Conservation (phyloP, 1,140 invertebrate genomes). For the Belonocnema kinseyi region DNA sequence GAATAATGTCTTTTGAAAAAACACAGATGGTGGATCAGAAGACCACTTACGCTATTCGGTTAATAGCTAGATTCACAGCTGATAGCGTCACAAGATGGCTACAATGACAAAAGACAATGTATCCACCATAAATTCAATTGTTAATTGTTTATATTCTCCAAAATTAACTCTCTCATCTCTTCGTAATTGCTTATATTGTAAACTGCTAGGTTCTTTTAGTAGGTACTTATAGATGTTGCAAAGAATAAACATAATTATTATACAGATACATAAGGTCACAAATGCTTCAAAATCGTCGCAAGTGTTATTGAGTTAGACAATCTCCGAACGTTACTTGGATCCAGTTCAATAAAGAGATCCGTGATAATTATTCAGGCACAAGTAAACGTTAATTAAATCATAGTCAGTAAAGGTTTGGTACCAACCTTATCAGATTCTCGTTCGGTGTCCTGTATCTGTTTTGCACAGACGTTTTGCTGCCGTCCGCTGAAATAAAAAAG, state of each 20-base stretch:
- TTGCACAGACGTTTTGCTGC: slow-evolving; percentile 77
- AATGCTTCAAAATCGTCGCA: slow-evolving; percentile 45
- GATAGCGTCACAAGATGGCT: slow-evolving; percentile 93
- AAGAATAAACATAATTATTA: slow-evolving; percentile 20
- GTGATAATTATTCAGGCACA: background rate
- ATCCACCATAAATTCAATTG: slow-evolving; percentile 66
- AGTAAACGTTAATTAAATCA: background rate
- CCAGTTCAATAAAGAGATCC: background rate
- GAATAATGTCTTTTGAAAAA: slow-evolving; percentile 59
- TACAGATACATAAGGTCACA: slow-evolving; percentile 26
- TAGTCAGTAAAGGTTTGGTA: slow-evolving; percentile 30
- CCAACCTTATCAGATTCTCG: slow-evolving; percentile 83
- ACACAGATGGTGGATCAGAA: slow-evolving; percentile 72
- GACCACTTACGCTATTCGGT: slow-evolving; percentile 91
- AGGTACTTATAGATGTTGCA: background rate
- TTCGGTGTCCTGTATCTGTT: slow-evolving; percentile 82
- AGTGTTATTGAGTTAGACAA: background rate
- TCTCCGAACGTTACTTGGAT: background rate
- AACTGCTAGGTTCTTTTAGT: slow-evolving; percentile 32
- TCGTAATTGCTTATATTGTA: slow-evolving; percentile 53
- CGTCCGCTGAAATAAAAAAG: slow-evolving; percentile 74
- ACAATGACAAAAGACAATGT: slow-evolving; percentile 77
- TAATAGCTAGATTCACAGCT: slow-evolving; percentile 91
- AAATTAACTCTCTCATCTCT: slow-evolving; percentile 51
- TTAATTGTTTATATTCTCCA: slow-evolving; percentile 53